Conservation (phyloP, 2,888 invertebrate genomes). For the Patella caerulea region DNA sequence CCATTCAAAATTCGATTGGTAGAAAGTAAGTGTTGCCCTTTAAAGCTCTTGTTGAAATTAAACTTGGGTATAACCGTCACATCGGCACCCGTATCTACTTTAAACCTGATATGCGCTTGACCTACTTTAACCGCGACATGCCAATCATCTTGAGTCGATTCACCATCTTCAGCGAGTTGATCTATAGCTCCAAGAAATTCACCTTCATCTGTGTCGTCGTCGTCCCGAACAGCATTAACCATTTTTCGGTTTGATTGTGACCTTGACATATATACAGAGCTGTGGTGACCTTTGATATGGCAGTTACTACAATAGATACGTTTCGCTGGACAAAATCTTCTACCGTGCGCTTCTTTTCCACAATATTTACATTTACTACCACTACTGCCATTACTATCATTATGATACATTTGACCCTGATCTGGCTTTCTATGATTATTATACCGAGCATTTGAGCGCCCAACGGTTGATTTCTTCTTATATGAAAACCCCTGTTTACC, state of each 20-base stretch:
- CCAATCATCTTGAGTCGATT: not conserved
- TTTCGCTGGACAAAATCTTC: constrained; percentile 23
- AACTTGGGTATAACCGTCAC: not conserved
- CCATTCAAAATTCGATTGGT: constrained; percentile 11
- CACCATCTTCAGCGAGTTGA: no score
- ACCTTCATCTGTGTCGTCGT: not conserved
- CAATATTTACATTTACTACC: constrained; percentile 26
- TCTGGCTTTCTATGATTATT: not conserved
- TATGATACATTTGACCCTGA: not conserved
- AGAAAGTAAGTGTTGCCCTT: not conserved
- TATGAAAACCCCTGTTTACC: no score
- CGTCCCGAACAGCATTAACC: not conserved
- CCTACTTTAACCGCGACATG: not conserved
- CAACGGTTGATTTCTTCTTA: not conserved
- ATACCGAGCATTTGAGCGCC: not conserved
- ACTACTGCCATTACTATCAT: not conserved
- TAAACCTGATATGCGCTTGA: not conserved
- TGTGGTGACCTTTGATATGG: constrained; percentile 25
- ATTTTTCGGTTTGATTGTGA: not conserved
- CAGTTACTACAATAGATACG: constrained; percentile 21
- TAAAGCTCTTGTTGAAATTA: not conserved
- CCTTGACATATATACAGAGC: constrained; percentile 10
- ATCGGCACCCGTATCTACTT: not conserved
- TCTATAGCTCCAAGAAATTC: no score
- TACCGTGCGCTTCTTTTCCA: constrained; percentile 15